Evolutionary conservation across 2,113 vertebrate genomes (phyloP).

Genomic region (Antechinus flavipes): DNA sequence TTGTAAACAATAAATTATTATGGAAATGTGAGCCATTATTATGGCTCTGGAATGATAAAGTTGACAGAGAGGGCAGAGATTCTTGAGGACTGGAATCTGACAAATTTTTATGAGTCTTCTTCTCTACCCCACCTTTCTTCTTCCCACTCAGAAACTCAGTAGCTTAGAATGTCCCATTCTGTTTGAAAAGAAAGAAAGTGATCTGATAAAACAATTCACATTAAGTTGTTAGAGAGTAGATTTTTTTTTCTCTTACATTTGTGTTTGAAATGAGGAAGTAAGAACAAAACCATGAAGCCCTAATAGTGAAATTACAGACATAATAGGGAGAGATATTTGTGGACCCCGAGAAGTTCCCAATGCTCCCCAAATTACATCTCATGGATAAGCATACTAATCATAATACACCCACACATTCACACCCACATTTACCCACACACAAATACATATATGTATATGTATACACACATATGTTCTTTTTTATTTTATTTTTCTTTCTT

Average conservation of each 20-base stretch:
- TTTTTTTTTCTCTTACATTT: not conserved
- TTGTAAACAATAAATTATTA: not conserved
- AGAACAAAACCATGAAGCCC: not conserved
- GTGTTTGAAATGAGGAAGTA: not conserved
- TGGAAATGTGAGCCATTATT: not conserved
- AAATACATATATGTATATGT: too few species aligned
- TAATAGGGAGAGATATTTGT: not conserved
- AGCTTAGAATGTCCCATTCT: not conserved
- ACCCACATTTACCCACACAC: too few species aligned
- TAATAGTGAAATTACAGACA: not conserved
- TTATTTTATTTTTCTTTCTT: too few species aligned
- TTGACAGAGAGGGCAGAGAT: not conserved
- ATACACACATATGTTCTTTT: too few species aligned
- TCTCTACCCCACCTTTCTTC: not conserved
- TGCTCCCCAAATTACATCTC: not conserved
- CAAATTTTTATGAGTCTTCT: not conserved
- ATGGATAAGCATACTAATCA: not conserved
- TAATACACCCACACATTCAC: not conserved
- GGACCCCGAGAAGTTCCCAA: not conserved
- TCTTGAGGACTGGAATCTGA: not conserved
- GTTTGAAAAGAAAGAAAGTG: not conserved
- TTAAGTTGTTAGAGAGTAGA: not conserved
- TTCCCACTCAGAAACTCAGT: not conserved
- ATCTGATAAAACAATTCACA: not conserved
- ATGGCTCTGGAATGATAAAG: not conserved